These are phyloP conservation scores for Pseudomyrmex gracilis DNA, from an alignment of 1,140 invertebrate species.

Conservation along the genomic window DNA sequence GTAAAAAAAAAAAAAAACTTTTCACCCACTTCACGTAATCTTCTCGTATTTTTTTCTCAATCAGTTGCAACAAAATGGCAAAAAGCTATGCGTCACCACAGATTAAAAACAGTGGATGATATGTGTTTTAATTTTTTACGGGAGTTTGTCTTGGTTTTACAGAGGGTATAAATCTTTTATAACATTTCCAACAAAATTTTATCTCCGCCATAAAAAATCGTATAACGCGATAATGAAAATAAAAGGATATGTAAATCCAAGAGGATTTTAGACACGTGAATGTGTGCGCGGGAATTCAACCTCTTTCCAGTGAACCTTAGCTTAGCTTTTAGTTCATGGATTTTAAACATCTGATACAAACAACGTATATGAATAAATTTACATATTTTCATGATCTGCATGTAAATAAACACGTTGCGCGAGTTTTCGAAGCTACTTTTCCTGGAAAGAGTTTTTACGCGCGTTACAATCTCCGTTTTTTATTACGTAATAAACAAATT, in stretches of 20 bases:
- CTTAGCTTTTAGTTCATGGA: not conserved
- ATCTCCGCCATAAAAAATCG: not conserved
- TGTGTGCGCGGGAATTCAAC: not conserved
- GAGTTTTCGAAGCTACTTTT: not conserved
- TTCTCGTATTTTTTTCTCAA: not conserved
- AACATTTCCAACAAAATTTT: conserved; percentile 1
- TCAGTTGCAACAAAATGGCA: not conserved
- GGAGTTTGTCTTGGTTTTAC: too few relatives aligned
- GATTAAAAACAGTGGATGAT: too few relatives aligned
- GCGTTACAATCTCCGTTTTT: too few relatives aligned
- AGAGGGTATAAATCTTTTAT: too few relatives aligned
- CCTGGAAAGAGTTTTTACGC: not conserved
- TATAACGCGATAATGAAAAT: not conserved
- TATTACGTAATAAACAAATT: too few relatives aligned
- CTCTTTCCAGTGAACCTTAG: conserved; percentile 18
- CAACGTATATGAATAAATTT: conserved; percentile 34
- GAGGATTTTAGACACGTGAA: not conserved
- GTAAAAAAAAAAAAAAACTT: not conserved
- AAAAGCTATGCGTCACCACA: too few relatives aligned
- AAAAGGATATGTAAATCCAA: conserved; percentile 12
- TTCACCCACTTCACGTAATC: not conserved
- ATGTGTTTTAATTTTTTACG: too few relatives aligned
- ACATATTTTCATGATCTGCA: conserved; percentile 13
- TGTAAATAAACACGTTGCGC: conserved; percentile 12
- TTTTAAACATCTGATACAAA: conserved; percentile 8